These are phyloP conservation scores for Microcebus ravelobensis DNA, from an alignment of 2,113 vertebrate species.

Conservation along the genomic window DNA sequence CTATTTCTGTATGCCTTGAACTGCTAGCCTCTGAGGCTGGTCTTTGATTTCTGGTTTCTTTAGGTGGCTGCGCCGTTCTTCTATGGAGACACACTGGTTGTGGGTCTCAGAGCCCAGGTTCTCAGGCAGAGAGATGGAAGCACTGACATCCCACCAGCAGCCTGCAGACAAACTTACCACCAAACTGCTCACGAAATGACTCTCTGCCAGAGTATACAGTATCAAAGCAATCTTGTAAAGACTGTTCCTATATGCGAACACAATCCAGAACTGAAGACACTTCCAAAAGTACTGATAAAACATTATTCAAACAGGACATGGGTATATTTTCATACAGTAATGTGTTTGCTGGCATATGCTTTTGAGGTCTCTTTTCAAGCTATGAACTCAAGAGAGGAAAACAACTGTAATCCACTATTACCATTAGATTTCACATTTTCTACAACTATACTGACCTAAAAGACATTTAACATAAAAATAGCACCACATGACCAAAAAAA, in stretches of 20 bases:
- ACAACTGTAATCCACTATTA: conserved; percentile 75
- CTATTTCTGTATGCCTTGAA: conserved; percentile 56
- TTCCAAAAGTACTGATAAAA: conserved; percentile 24
- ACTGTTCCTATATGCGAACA: background rate
- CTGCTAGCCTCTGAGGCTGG: conserved; percentile 11
- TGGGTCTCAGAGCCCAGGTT: background rate
- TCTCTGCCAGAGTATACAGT: background rate
- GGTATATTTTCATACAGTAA: conserved; percentile 72
- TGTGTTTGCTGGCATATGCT: conserved; percentile 78
- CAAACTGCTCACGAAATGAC: background rate
- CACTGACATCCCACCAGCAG: background rate
- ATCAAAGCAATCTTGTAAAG: background rate
- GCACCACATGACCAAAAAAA: conserved; percentile 85
- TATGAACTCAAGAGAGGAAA: conserved; percentile 65
- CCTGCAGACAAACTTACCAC: background rate
- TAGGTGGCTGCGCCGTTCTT: background rate
- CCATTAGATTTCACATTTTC: conserved; percentile 85
- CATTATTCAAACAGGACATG: background rate
- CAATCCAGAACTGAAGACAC: conserved; percentile 1
- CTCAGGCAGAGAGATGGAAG: background rate
- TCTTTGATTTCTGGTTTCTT: background rate
- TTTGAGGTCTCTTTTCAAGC: conserved; percentile 84
- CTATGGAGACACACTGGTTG: background rate
- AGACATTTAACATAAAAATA: conserved; percentile 82
- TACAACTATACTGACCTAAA: conserved; percentile 85